Percentiles rank a stretch among this genome's conserved stretches.
phyloP scores from a whole-genome alignment of 2,888 invertebrate species.

The Acanthosepion esculentum region DNA sequence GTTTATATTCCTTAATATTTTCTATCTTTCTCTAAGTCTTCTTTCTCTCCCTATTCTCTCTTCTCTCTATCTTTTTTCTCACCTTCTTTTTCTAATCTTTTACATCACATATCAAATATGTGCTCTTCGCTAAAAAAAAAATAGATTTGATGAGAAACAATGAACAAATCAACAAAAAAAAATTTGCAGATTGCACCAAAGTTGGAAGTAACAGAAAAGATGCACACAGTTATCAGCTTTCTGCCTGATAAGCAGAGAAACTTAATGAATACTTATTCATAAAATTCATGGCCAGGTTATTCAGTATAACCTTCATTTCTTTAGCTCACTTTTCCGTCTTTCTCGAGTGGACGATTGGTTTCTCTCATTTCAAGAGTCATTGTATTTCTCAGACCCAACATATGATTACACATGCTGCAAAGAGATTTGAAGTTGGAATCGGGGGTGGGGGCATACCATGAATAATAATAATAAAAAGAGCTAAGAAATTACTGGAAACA shows the following conservation, averaged over 20 bases:
- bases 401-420: neutral
- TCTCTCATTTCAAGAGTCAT: neutral
- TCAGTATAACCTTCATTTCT: slow-evolving; percentile 2
- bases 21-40: neutral
- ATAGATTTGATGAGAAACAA: neutral
- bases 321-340: neutral
- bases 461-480: neutral
- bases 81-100: neutral
- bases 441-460: neutral
- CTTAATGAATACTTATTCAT: slow-evolving; percentile 16
- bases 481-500: no score
- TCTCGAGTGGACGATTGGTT: slow-evolving; percentile 33
- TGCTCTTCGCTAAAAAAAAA: neutral
- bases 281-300: slow-evolving; percentile 33
- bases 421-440: neutral
- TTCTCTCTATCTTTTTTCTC: neutral
- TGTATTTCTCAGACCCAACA: neutral
- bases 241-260: neutral
- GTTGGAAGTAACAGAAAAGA: neutral
- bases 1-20: neutral
- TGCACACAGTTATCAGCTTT: neutral
- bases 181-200: neutral
- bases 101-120: neutral
- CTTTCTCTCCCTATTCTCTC: neutral
- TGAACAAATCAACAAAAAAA: neutral